phyloP scores from a whole-genome alignment of 2,113 vertebrate species.

The Serilophus lunatus region DNA sequence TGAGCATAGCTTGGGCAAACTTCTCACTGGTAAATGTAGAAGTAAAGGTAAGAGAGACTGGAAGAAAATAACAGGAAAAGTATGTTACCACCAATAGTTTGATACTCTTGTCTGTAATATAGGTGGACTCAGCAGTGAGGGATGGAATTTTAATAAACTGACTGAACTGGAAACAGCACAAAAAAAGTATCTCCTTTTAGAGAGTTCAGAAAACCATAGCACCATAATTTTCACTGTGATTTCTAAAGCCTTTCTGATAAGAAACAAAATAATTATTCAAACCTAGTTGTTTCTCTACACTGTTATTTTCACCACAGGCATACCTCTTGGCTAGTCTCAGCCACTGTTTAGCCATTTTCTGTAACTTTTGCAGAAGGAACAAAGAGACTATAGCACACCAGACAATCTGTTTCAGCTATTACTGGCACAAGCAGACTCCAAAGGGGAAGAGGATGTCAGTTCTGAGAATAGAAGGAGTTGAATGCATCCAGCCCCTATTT shows the following conservation, averaged over 20 bases:
- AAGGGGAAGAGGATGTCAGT: slow-evolving; percentile 10
- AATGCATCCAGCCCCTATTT: background rate
- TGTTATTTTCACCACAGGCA: background rate
- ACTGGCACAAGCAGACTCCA: background rate
- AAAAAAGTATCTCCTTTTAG: background rate
- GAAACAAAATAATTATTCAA: background rate
- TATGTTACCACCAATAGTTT: background rate
- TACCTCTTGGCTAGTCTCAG: background rate
- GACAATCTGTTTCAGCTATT: slow-evolving; percentile 24
- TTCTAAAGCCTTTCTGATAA: background rate
- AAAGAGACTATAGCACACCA: background rate
- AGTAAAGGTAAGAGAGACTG: background rate
- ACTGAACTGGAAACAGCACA: background rate
- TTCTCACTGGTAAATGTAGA: background rate
- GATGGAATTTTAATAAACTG: background rate
- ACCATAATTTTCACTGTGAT: background rate
- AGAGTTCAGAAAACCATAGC: background rate
- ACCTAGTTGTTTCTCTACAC: background rate
- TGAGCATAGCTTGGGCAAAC: background rate
- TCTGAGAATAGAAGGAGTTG: background rate
- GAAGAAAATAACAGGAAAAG: background rate
- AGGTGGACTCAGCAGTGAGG: background rate
- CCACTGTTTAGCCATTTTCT: background rate
- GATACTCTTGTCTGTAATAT: background rate
- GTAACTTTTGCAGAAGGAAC: background rate